Percentiles rank a stretch among this genome's conserved stretches.
These are phyloP conservation scores for Etheostoma cragini DNA, from an alignment of 2,113 vertebrate species.

Conservation along the genomic window DNA sequence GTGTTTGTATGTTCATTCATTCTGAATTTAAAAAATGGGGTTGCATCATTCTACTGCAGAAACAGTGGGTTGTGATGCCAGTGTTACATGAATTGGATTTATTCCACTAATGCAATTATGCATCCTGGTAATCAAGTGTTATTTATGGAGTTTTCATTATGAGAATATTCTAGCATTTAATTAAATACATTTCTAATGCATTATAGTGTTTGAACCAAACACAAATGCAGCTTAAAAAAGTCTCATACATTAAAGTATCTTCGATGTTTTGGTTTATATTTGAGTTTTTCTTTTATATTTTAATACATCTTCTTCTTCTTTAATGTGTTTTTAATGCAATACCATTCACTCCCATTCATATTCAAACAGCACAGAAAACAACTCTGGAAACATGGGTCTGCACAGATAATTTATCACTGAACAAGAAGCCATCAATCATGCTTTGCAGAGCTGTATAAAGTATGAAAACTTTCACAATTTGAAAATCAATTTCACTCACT, in stretches of 20 bases:
- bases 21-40: constrained; percentile 38
- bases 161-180: constrained; percentile 32
- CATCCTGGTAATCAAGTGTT: constrained; percentile 46
- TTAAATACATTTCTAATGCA: constrained; percentile 28
- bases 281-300: background rate
- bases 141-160: constrained; percentile 32
- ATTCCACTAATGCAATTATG: constrained; percentile 47
- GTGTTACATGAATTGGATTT: constrained; percentile 35
- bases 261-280: constrained; percentile 4
- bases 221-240: constrained; percentile 8
- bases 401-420: constrained; percentile 42
- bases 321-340: background rate
- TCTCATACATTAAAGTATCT: background rate
- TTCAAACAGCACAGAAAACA: constrained; percentile 20
- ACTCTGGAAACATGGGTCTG: constrained; percentile 18
- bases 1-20: constrained; percentile 38
- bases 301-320: background rate
- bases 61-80: constrained; percentile 11
- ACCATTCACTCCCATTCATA: constrained; percentile 21
- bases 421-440: constrained; percentile 47
- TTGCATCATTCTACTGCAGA: constrained; percentile 51
- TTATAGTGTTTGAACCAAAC: constrained; percentile 5
- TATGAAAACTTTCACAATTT: constrained; percentile 15
- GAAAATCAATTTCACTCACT: constrained; percentile 10
- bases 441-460: constrained; percentile 23